These are phyloP conservation scores for Archips crataeganus DNA, from an alignment of 2,888 invertebrate genomes.

Conservation along the genomic window DNA sequence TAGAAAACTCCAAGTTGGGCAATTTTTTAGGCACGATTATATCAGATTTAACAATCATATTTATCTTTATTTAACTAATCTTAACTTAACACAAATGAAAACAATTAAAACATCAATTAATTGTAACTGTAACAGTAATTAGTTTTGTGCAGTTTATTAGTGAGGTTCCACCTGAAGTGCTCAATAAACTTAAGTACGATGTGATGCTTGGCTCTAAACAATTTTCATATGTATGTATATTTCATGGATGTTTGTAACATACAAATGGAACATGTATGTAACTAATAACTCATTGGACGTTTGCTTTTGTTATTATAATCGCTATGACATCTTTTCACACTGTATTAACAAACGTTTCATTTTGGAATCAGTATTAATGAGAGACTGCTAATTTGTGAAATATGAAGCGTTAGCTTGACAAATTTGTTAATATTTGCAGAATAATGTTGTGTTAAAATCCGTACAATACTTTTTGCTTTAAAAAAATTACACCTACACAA, in stretches of 20 bases:
- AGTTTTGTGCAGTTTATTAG: background rate
- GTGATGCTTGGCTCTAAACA: background rate
- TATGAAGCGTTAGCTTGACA: background rate
- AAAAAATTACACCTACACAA: too few relatives aligned
- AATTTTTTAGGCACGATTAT: too few relatives aligned
- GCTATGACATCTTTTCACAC: background rate
- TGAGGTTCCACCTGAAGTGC: background rate
- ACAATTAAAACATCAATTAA: background rate
- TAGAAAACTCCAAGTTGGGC: too few relatives aligned
- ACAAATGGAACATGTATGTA: background rate
- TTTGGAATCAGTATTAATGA: background rate
- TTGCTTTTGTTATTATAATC: background rate
- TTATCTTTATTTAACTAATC: too few relatives aligned
- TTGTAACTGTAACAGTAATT: background rate
- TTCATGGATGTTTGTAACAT: background rate
- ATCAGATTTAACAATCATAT: too few relatives aligned
- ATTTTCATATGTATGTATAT: constrained; percentile 1
- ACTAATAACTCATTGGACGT: background rate
- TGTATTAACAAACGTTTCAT: background rate
- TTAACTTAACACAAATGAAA: background rate
- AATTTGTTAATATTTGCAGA: background rate
- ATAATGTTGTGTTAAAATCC: background rate
- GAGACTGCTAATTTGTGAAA: background rate
- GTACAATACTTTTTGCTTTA: too few relatives aligned
- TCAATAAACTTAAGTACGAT: background rate